Evolutionary conservation across 1,140 invertebrate species (phyloP), one percentile per base, ranked within the genome.

Genomic region (Anoplolepis gracilipes): DNA sequence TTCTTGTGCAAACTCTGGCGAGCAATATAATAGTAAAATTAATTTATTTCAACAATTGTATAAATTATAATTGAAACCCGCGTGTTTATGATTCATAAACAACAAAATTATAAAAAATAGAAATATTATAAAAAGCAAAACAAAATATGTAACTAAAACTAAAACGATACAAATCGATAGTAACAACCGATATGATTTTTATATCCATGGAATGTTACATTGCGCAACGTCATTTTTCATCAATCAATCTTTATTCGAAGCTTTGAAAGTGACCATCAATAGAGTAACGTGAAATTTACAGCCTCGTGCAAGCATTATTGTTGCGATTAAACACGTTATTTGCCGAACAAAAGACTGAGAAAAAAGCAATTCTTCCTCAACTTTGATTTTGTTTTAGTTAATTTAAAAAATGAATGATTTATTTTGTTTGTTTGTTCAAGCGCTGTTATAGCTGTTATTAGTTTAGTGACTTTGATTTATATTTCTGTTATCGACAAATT

Each of bases 231-330:
- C 53, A 82, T 59, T 72, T 19, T 42, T 72, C 36, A 25, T 82
- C 67, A 36, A 82, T 82, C 78, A 73, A 82, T 82, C 78, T 82
- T 82, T n/a, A 59, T 73, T 82, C 19, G 36, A 70, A 82, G 36
- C 67, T 42, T 72, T 59, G 36, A 72, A 59, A 82, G 25, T 72
- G 65, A 61, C 36, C 36, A 13, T 59, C 53, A 59, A 82, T 82
- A 33, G 78, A 82, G 33, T 72, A 67, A 55, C 30, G 42, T 36
- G 13, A 82, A 82, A 72, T 82, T 82, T 57, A 82, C 25, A 61
- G 67, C 36, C 42, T 2, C 4, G n/a, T 11, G 49, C 25, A 19
- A 73, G 67, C 53, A 42, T 19, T 36, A 82, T 82, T 82, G 67
- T 72, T 72, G 39, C 36, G 16, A 72, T 82, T 42, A 33, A 59